Conservation (phyloP, 2,888 invertebrate species). For the Dolichopus griseipennis region DNA sequence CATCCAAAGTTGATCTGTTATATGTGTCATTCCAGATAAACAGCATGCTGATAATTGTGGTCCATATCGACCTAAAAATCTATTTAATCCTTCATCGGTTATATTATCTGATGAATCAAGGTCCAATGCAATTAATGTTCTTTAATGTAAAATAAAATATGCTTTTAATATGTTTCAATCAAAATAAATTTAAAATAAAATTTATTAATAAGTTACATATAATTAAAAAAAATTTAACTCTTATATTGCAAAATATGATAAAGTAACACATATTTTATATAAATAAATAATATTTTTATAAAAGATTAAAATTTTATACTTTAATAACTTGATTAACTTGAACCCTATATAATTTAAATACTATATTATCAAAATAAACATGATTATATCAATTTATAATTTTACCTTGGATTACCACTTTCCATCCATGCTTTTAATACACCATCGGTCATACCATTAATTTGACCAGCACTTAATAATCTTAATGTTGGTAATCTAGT, state of each 20-base stretch:
- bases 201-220: not conserved
- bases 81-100: conserved; percentile 83
- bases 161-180: not conserved
- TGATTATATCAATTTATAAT: no score
- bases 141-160: conserved; percentile 28
- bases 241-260: no score
- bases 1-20: conserved; percentile 97
- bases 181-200: not conserved
- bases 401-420: conserved; percentile 62
- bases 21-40: conserved; percentile 92
- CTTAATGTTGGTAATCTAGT: conserved; percentile 74
- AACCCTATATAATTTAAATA: no score
- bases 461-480: conserved; percentile 90
- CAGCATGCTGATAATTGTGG: conserved; percentile 79
- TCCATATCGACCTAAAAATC: conserved; percentile 85
- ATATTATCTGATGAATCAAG: conserved; percentile 93
- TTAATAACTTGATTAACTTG: no score
- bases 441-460: conserved; percentile 94
- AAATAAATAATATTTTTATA: no score
- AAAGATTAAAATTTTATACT: no score
- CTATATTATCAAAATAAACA: no score
- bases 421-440: conserved; percentile 90
- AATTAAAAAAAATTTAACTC: no score
- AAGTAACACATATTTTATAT: no score
- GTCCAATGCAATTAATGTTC: conserved; percentile 77